Percentiles rank a stretch among this genome's conserved stretches.
Evolutionary conservation across 2,113 vertebrate species (phyloP).

Genomic region (Chauna torquata): DNA sequence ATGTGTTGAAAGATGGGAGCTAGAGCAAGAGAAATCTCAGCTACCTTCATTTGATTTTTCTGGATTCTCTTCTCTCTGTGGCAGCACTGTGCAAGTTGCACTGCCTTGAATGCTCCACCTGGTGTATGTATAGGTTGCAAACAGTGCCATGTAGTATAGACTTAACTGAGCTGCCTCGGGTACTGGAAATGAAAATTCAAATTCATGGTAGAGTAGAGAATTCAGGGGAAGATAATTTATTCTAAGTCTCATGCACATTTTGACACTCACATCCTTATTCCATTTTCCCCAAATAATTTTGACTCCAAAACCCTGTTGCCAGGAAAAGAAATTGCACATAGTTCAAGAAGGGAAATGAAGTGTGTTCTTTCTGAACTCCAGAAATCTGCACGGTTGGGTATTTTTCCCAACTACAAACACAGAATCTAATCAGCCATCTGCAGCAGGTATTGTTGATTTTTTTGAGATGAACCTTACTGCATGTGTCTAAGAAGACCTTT

Average conservation of each 20-base stretch:
- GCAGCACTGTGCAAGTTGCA: not conserved
- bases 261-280: not conserved
- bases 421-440: not conserved
- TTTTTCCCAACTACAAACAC: not conserved
- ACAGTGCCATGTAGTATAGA: not conserved
- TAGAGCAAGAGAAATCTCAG: not conserved
- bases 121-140: fast-evolving
- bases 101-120: not conserved
- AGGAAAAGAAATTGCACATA: not conserved
- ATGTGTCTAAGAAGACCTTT: not conserved
- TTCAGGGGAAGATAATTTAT: not conserved
- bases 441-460: not conserved
- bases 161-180: not conserved
- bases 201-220: not conserved
- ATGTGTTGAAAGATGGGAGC: not conserved
- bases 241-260: not conserved
- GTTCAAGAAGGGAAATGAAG: not conserved
- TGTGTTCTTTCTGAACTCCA: not conserved
- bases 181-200: not conserved
- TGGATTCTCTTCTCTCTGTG: not conserved
- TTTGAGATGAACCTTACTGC: not conserved
- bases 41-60: not conserved
- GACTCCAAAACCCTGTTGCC: not conserved
- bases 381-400: not conserved
- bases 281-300: not conserved